Evolutionary conservation across 2,888 invertebrate genomes (phyloP), one percentile per base, ranked within the genome.

Genomic region (Taphrorychus bicolor): DNA sequence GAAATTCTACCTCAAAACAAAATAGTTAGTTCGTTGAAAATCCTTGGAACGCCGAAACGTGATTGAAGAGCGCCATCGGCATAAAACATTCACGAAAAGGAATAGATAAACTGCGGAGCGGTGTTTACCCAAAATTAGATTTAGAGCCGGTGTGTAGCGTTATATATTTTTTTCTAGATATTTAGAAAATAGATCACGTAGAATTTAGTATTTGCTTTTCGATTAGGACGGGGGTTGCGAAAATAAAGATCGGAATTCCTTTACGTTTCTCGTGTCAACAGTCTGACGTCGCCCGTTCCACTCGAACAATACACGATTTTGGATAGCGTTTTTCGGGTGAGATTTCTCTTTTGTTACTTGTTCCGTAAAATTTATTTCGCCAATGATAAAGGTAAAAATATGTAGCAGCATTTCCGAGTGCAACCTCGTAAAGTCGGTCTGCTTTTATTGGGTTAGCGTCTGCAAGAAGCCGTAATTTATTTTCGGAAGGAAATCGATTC

Each of bases 241-340:
- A 66, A 66, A 66, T 66, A 59, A 65, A 54, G 59, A 66, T 52
- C 32, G 59, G 59, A 66, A 66, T 66, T 59, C 65, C 59, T 53
- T 54, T 66, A 54, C 59, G 45, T 32, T 22, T 19, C 24, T n/a
- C 21, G 42, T 51, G 52, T 66, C 66, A 66, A 66, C 66, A 60
- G 41, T 53, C 49, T 40, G 59, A 56, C 59, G 60, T 51, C 48
- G 45, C 24, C 56, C 59, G 53, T 59, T 66, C 54, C 24, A 19
- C 52, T 53, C 32, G 23, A 59, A 66, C 54, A 59, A 66, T 52
- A 59, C 52, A 58, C 52, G 59, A 54, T 59, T 59, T 53, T 19
- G 21, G 49, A 53, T 48, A 51, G 24, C 53, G 65, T 59, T 66
- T 59, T 59, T 63, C 63, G 18, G 48, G 51, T 57, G 49, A 41